These are phyloP conservation scores for Macrochelys suwanniensis DNA, from an alignment of 2,797 vertebrate genomes.

Conservation along the genomic window DNA sequence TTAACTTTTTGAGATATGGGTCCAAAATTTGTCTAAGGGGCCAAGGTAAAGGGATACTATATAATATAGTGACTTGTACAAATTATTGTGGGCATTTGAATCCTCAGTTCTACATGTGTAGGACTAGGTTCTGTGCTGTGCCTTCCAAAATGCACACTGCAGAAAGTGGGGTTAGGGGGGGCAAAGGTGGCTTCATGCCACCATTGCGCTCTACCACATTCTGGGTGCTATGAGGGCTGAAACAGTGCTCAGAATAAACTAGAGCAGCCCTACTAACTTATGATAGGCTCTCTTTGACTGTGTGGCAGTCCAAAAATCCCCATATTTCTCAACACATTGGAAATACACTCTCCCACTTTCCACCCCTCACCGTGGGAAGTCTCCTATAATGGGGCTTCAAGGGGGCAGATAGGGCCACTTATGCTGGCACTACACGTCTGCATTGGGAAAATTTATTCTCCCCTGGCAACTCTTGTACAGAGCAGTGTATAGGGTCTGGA, in stretches of 20 bases:
- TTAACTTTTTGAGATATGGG: not conserved
- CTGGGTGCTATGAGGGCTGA: not conserved
- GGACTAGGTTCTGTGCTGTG: not conserved
- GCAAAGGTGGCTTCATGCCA: not conserved
- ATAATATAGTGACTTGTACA: not conserved
- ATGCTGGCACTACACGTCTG: not conserved
- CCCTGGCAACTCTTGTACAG: not conserved
- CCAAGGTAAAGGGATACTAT: not conserved
- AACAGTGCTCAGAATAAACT: slow-evolving; percentile 13
- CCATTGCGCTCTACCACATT: not conserved
- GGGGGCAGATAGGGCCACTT: not conserved
- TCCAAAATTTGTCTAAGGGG: not conserved
- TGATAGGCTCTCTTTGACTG: not conserved
- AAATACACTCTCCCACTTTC: not conserved
- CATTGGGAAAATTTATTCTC: not conserved
- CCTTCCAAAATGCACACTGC: not conserved
- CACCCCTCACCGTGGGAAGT: not conserved
- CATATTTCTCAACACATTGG: not conserved
- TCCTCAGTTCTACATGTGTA: too few species aligned
- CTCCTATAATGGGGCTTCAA: not conserved
- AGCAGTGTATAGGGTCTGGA: not conserved
- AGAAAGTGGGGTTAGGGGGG: not conserved
- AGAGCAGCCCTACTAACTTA: not conserved
- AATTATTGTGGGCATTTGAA: not conserved
- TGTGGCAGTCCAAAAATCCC: not conserved